phyloP scores from a whole-genome alignment of 2,797 vertebrate species.

The Eospalax fontanierii region DNA sequence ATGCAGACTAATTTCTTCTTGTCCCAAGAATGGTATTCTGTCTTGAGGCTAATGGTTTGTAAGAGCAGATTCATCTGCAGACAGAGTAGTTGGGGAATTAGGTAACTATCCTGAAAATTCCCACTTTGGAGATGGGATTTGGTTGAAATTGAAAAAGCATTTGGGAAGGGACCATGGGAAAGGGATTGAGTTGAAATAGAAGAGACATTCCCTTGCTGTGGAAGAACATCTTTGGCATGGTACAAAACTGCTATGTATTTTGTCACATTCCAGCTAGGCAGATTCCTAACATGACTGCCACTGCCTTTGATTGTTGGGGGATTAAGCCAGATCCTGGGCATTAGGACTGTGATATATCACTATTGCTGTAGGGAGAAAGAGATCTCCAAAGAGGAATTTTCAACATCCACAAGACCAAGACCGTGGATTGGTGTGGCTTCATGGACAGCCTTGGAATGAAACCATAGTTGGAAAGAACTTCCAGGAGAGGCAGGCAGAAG shows the following conservation, averaged over 20 bases:
- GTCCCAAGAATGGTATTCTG: background rate
- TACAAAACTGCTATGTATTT: rapidly evolving
- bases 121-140: too few relatives aligned
- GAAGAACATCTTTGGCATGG: background rate
- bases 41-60: background rate
- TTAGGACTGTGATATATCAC: background rate
- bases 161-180: too few relatives aligned
- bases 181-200: background rate
- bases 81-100: background rate
- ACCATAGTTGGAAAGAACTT: background rate
- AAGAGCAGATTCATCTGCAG: constrained; percentile 11
- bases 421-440: background rate
- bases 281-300: background rate
- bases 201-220: background rate
- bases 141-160: too few relatives aligned
- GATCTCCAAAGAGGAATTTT: background rate
- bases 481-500: background rate
- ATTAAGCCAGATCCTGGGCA: background rate
- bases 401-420: background rate
- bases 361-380: constrained; percentile 38
- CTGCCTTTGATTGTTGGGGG: background rate
- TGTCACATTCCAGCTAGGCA: background rate
- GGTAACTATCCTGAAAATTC: too few relatives aligned
- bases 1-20: background rate
- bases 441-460: background rate